phyloP scores from a whole-genome alignment of 2,797 vertebrate genomes.

The Enteromius argenteus region DNA sequence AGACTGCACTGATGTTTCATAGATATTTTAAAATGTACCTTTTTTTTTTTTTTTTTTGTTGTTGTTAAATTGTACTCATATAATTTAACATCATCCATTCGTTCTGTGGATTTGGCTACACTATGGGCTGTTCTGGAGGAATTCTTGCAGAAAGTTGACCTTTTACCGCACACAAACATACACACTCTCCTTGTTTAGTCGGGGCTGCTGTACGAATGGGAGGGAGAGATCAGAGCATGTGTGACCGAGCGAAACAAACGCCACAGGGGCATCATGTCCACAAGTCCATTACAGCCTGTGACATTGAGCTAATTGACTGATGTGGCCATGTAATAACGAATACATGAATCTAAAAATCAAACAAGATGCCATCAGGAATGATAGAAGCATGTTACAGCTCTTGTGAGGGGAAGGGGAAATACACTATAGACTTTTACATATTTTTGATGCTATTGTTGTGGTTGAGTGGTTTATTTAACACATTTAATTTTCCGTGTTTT shows the following conservation, averaged over 20 bases:
- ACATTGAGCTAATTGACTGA: constrained; percentile 76
- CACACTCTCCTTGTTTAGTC: constrained; percentile 58
- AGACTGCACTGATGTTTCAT: not conserved
- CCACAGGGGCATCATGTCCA: constrained; percentile 69
- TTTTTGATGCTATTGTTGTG: not conserved
- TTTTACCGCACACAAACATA: constrained; percentile 62
- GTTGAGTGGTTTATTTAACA: not conserved
- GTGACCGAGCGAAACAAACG: constrained; percentile 62
- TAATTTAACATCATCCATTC: constrained; percentile 21
- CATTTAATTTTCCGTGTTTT: not conserved
- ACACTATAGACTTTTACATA: not conserved
- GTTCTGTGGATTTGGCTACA: not conserved
- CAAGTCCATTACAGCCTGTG: constrained; percentile 69
- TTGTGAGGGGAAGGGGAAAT: not conserved
- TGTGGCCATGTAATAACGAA: constrained; percentile 56
- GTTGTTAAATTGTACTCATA: not conserved
- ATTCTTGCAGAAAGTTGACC: constrained; percentile 70
- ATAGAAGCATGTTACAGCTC: not conserved
- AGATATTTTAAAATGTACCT: constrained; percentile 40
- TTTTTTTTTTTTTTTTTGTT: not conserved
- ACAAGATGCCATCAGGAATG: not conserved
- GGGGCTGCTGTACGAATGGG: constrained; percentile 32
- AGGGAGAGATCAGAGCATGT: constrained; percentile 51
- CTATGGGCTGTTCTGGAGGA: constrained; percentile 48
- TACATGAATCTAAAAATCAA: constrained; percentile 33